A percentile compares a stretch with the other conserved stretches of the same genome.
Evolutionary conservation across 2,888 invertebrate species (phyloP).

Genomic region (Caenorhabditis sp.): DNA sequence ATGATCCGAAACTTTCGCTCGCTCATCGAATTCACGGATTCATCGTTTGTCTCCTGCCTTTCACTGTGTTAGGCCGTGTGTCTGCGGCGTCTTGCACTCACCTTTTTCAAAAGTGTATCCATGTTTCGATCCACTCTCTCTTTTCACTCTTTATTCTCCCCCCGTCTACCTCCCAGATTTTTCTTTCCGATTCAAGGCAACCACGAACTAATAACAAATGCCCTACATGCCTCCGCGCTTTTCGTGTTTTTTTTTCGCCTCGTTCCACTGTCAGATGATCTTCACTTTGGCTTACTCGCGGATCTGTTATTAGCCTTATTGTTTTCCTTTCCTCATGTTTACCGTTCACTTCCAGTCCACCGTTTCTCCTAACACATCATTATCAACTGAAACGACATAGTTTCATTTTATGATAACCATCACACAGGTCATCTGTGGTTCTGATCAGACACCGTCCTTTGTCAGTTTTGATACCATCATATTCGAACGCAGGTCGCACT

Average conservation of each 20-base stretch:
- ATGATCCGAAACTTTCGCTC: constrained; percentile 68
- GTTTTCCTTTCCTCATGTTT: no score
- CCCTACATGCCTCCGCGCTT: constrained; percentile 58
- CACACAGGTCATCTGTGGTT: background rate
- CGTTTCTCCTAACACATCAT: background rate
- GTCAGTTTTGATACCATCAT: constrained; percentile 15
- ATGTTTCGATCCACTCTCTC: constrained; percentile 58
- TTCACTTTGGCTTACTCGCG: constrained; percentile 44
- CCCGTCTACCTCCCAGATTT: constrained; percentile 27
- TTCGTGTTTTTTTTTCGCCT: constrained; percentile 34
- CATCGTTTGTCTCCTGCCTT: constrained; percentile 18
- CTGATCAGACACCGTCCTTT: constrained; percentile 5
- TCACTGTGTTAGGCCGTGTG: constrained; percentile 35
- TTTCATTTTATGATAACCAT: background rate
- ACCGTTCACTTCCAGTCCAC: constrained; percentile 15
- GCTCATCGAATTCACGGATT: constrained; percentile 64
- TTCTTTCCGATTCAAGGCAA: constrained; percentile 42
- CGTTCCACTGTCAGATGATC: constrained; percentile 18
- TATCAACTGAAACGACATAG: constrained; percentile 3
- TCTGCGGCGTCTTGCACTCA: constrained; percentile 53
- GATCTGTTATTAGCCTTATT: constrained; percentile 42
- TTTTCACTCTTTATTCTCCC: background rate
- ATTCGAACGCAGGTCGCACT: constrained; percentile 17
- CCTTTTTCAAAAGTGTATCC: constrained; percentile 61
- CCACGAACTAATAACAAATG: constrained; percentile 64